phyloP scores from a whole-genome alignment of 2,888 invertebrate genomes.

The Lordiphosa andalusiaca region DNA sequence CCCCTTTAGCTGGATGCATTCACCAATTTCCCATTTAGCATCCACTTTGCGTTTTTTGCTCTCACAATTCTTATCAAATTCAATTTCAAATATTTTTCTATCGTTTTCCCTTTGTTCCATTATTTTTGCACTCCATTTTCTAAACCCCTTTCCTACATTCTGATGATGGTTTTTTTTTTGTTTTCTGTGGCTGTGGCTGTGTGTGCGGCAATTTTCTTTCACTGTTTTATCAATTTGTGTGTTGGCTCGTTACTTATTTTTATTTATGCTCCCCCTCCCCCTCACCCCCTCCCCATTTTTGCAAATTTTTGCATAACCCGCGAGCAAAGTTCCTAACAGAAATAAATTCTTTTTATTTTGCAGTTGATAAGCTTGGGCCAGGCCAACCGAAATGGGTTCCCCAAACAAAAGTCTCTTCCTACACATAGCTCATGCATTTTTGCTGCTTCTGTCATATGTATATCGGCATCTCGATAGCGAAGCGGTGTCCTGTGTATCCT shows the following conservation, averaged over 20 bases:
- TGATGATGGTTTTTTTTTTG: constrained; percentile 20
- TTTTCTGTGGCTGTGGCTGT: constrained; percentile 30
- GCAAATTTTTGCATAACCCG: constrained; percentile 71
- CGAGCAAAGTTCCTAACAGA: constrained; percentile 71
- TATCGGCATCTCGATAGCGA: constrained; percentile 64
- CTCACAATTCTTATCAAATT: constrained; percentile 53
- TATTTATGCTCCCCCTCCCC: constrained; percentile 51
- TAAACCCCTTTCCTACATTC: constrained; percentile 4
- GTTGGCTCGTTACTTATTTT: constrained; percentile 68
- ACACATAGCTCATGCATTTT: constrained; percentile 64
- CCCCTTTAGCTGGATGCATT: constrained; percentile 21
- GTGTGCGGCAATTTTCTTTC: constrained; percentile 62
- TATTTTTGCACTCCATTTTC: constrained; percentile 16
- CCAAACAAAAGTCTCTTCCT: constrained; percentile 38
- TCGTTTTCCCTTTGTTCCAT: constrained; percentile 66
- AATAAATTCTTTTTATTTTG: constrained; percentile 70
- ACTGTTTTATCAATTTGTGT: constrained; percentile 71
- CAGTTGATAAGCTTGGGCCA: constrained; percentile 69
- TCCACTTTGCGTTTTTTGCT: constrained; percentile 23
- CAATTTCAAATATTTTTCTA: constrained; percentile 57
- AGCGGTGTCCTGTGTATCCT: constrained; percentile 17
- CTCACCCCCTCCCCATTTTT: constrained; percentile 29
- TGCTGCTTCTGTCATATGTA: constrained; percentile 57
- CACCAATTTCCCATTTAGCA: constrained; percentile 22
- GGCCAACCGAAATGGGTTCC: constrained; percentile 14